Base-by-base conservation (phyloP, 2,888 invertebrate genomes). In the Metopia argyrocephala region DNA sequence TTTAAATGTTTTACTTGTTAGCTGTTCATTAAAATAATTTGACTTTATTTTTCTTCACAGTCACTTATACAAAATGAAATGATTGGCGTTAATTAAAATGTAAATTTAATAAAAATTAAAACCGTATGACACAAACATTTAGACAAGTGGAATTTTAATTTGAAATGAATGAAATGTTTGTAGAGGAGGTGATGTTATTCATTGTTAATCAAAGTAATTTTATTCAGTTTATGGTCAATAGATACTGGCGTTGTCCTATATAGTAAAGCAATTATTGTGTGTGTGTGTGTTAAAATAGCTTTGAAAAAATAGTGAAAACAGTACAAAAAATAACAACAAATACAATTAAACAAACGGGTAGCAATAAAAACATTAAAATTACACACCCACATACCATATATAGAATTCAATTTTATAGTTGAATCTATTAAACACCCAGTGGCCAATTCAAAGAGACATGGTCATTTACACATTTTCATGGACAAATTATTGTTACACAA, bases 291-390 rank as follows among this genome's bases (percentile, higher is more conserved):
- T n/a, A n/a, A 28, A 5, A 28, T 20, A 27, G 46, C 20, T 9
- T 64, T 48, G 15, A 5, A 48, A 50, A 28, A 12, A 50, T 15
- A 12, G 57, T 28, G 31, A 38, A 20, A 23, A 38, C 5, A 21
- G n/a, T 21, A 31, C 2, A 7, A 57, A 4, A 20, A 21, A 28
- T 28, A 28, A 3, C 9, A 57, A 57, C 12, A 62, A 25, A 61
- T 9, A 18, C n/a, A 62, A 59, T 59, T 70, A 59, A 59, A 27
- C 52, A 20, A 20, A 27, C 27, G 57, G 21, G 18, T 59, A 71
- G 62, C 20, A 62, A 15, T 21, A 27, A 15, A 54, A 62, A 73
- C 21, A 54, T 23, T n/a, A 56, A 15, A 70, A 38, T 23, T 28
- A 57, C 18, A 54, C 45, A 54, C 4, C 52, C n/a, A n/a, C 38